Base-by-base conservation (phyloP, 2,113 vertebrate genomes). In the Saimiri boliviensis region DNA sequence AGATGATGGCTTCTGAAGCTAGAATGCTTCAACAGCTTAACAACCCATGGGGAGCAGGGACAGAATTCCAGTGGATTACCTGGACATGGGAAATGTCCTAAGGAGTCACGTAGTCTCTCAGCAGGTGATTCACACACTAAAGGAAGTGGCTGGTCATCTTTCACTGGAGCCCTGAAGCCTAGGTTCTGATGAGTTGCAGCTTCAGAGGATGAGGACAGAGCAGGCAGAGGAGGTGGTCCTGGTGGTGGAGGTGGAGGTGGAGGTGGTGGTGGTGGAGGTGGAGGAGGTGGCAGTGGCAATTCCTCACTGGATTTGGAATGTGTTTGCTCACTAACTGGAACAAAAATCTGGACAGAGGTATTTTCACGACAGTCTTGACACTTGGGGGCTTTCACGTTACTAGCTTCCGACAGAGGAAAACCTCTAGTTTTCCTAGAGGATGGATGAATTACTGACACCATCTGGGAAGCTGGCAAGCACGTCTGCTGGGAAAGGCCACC, bases 61-160 rank as follows among this genome's bases (percentile, higher is more conserved):
- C 21, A 8, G 47, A 94, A 49, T 25, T 19, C 4, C 0, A 79
- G 68, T 0, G 8, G 58, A 93, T 99, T 99, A 99, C 99, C 99
- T 98, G 99, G 95, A 82, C 98, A 98, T 93, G 98, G 98, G 92
- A 86, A 98, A 30, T 89, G 98, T 97, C 96, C 98, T 96, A 98
- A 93, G 45, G 98, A 97, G 68, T 98, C 98, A 96, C 42, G 3
- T 54, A 77, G 91, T 97, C 80, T 95, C 73, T 93, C 87, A 74
- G 91, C 37, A 23, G 49, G 81, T 16, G 70, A 96, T 3, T 98
- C 96, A 19, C 97, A 98, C 80, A 97, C 86, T 20, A 98, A 98
- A 54, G 99, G 97, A 96, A 97, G 98, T 0, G 99, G 98, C 40
- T 97, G 84, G 66, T 98, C 98, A 21, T 96, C 90, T 63, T 76